phyloP scores from a whole-genome alignment of 2,113 vertebrate genomes.

The Gavia stellata region DNA sequence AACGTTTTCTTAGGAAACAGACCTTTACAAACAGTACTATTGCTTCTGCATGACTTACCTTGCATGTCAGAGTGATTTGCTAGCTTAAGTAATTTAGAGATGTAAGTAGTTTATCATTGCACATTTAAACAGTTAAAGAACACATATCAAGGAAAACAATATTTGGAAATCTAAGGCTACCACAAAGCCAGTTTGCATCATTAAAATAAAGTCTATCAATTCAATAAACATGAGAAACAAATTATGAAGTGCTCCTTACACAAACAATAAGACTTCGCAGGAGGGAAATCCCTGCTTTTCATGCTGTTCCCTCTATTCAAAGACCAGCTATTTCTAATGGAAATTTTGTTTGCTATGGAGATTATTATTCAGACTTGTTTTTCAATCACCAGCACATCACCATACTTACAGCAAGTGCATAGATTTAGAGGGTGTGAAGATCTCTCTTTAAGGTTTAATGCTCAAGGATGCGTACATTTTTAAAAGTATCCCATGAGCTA shows the following conservation, averaged over 20 bases:
- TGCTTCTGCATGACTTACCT: conserved; percentile 63
- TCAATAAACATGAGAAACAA: neutral
- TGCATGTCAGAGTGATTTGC: neutral
- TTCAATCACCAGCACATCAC: neutral
- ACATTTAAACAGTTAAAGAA: conserved; percentile 34
- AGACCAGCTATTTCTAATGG: conserved; percentile 38
- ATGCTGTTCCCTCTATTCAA: conserved; percentile 35
- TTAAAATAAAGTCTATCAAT: neutral
- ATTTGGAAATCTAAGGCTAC: neutral
- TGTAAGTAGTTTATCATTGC: neutral
- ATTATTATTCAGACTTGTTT: conserved; percentile 16
- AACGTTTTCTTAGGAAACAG: conserved; percentile 22
- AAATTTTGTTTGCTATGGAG: conserved; percentile 28
- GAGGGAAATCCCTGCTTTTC: conserved; percentile 45
- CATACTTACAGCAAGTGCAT: neutral
- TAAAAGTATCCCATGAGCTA: neutral
- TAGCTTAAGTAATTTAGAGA: neutral
- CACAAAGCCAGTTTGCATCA: neutral
- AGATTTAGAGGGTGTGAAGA: neutral
- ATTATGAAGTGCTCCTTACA: neutral
- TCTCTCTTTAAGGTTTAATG: neutral
- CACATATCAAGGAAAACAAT: neutral
- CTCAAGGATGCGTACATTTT: neutral
- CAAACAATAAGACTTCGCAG: neutral
- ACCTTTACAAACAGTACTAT: neutral